Conservation (phyloP, 2,888 invertebrate species). For the Brachynemurus nebulosus region DNA sequence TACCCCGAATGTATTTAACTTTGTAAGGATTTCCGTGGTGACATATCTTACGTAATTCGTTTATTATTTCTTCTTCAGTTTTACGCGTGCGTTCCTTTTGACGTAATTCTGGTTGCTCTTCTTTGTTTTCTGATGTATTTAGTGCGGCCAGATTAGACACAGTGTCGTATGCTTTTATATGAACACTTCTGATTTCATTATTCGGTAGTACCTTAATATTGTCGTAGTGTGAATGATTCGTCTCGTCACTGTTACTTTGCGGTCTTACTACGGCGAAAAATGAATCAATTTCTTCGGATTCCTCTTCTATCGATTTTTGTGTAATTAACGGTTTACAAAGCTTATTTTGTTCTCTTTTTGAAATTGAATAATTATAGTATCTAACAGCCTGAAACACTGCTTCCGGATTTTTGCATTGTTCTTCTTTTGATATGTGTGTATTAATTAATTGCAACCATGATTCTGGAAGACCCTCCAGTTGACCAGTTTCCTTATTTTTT, state of each 20-base stretch:
- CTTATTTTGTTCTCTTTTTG: conserved; percentile 56
- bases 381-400: conserved; percentile 84
- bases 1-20: conserved; percentile 61
- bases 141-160: no score
- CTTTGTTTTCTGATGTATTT: no score
- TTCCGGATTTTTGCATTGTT: conserved; percentile 78
- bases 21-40: conserved; percentile 67
- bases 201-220: no score
- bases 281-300: conserved; percentile 66
- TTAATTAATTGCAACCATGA: conserved; percentile 69
- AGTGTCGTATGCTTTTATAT: no score
- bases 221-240: no score
- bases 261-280: conserved; percentile 58
- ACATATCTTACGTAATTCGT: conserved; percentile 63
- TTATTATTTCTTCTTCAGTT: no score
- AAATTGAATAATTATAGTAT: conserved; percentile 77
- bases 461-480: conserved; percentile 71
- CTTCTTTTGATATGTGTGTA: conserved; percentile 70
- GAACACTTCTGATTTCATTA: no score
- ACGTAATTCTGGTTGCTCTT: no score
- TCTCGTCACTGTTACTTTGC: no score
- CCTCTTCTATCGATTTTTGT: conserved; percentile 64
- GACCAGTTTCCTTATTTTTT: conserved; percentile 67
- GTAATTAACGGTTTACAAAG: conserved; percentile 69
- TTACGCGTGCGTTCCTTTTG: no score